Percentiles rank a stretch among this genome's conserved stretches.
Evolutionary conservation across 2,797 vertebrate species (phyloP).

Genomic region (Dallia pectoralis): DNA sequence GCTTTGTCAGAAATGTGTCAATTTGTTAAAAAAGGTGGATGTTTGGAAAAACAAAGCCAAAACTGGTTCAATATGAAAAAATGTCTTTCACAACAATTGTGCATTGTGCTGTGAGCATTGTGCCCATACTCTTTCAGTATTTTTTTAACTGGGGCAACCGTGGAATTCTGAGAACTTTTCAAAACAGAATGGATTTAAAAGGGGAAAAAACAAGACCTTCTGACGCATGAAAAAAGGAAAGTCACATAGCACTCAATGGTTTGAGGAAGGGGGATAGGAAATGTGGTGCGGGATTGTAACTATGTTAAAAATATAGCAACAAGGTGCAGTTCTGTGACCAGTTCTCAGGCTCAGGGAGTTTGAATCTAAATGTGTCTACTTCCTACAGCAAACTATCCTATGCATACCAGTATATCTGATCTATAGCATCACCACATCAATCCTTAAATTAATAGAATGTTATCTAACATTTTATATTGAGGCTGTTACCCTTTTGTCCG

Average conservation of each 20-base stretch:
- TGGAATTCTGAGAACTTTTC: constrained; percentile 15
- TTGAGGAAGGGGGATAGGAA: constrained; percentile 7
- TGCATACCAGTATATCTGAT: neutral
- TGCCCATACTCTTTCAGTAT: too few relatives aligned
- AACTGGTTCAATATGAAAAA: too few relatives aligned
- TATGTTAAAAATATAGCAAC: constrained; percentile 56
- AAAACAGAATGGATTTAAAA: too few relatives aligned
- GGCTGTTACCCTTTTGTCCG: neutral
- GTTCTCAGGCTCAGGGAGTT: neutral
- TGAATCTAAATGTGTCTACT: neutral
- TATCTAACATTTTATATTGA: neutral
- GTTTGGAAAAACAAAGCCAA: too few relatives aligned
- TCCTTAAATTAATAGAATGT: neutral
- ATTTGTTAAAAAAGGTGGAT: too few relatives aligned
- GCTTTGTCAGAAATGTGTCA: too few relatives aligned
- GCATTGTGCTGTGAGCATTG: too few relatives aligned
- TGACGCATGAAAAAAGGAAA: constrained; percentile 33
- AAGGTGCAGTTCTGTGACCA: constrained; percentile 29
- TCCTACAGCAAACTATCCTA: neutral
- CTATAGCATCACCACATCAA: neutral
- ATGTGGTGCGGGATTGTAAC: neutral
- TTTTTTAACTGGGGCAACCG: neutral
- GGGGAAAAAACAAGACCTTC: neutral
- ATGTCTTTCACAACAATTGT: too few relatives aligned
- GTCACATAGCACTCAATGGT: constrained; percentile 39